phyloP scores from a whole-genome alignment of 1,140 invertebrate species.

The Aporrectodea caliginosa region DNA sequence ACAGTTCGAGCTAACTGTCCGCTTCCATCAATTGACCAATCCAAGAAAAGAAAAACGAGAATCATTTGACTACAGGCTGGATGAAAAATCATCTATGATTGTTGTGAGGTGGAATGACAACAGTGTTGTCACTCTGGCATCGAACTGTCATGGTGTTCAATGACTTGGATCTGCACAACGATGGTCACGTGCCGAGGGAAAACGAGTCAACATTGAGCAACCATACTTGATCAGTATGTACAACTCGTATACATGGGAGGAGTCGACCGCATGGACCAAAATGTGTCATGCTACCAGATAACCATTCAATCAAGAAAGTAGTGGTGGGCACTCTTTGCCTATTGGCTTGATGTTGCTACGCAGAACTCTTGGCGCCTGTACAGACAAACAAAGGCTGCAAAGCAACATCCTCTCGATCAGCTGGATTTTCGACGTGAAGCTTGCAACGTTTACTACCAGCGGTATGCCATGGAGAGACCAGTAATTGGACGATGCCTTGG shows the following conservation, averaged over 20 bases:
- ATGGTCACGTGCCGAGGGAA: background rate
- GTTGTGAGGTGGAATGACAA: too few species aligned
- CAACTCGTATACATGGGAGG: background rate
- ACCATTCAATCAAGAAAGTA: background rate
- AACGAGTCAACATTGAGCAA: background rate
- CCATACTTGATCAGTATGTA: background rate
- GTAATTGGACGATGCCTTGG: too few species aligned
- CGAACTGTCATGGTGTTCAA: background rate
- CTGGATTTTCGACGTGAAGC: too few species aligned
- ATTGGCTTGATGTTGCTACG: background rate
- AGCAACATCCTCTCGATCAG: too few species aligned
- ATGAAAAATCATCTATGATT: too few species aligned
- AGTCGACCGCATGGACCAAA: conserved; percentile 5
- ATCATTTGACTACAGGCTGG: too few species aligned
- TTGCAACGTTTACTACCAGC: too few species aligned
- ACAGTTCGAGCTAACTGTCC: too few species aligned
- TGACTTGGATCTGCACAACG: background rate
- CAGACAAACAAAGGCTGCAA: too few species aligned
- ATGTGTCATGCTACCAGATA: background rate
- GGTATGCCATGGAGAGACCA: too few species aligned
- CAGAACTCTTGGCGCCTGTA: background rate
- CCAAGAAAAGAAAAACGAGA: too few species aligned
- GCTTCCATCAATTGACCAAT: too few species aligned
- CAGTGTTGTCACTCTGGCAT: background rate
- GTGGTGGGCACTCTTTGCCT: conserved; percentile 12